Percentiles rank a stretch among this genome's conserved stretches.
Evolutionary conservation across 2,797 vertebrate genomes (phyloP).

Genomic region (Darevskia mixta): DNA sequence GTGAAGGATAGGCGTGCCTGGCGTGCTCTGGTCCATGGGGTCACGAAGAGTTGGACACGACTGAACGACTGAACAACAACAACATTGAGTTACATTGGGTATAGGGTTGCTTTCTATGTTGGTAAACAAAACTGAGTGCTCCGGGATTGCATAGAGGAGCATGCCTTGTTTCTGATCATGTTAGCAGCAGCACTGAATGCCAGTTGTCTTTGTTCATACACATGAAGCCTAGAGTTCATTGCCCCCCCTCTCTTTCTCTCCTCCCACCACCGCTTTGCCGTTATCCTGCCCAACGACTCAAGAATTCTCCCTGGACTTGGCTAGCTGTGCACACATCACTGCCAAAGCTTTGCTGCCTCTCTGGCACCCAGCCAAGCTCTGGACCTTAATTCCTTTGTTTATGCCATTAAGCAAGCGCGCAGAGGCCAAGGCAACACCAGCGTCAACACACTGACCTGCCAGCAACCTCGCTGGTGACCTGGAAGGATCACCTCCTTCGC

Average conservation of each 20-base stretch:
- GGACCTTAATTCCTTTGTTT: conserved; percentile 49
- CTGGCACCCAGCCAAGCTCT: not conserved
- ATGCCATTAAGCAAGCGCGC: conserved; percentile 48
- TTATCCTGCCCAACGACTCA: not conserved
- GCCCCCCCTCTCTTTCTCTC: not conserved
- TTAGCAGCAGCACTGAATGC: not conserved
- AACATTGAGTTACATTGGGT: not conserved
- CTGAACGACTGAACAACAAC: no score
- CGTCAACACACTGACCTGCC: conserved; percentile 60
- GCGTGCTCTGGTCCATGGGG: no score
- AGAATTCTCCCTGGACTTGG: not conserved
- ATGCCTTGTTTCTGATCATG: not conserved
- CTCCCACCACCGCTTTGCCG: not conserved
- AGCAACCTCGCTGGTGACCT: conserved; percentile 70
- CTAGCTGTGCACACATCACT: not conserved
- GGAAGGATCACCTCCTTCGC: conserved; percentile 56
- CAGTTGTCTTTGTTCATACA: not conserved
- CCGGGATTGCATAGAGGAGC: not conserved
- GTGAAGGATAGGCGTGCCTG: no score
- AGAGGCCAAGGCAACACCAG: conserved; percentile 65
- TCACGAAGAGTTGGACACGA: no score
- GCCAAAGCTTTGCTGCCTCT: conserved; percentile 23
- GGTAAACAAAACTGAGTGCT: not conserved
- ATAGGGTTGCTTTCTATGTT: not conserved
- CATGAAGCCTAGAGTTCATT: not conserved